Conservation (phyloP, 2,888 invertebrate species). For the Girardia tigrina region DNA sequence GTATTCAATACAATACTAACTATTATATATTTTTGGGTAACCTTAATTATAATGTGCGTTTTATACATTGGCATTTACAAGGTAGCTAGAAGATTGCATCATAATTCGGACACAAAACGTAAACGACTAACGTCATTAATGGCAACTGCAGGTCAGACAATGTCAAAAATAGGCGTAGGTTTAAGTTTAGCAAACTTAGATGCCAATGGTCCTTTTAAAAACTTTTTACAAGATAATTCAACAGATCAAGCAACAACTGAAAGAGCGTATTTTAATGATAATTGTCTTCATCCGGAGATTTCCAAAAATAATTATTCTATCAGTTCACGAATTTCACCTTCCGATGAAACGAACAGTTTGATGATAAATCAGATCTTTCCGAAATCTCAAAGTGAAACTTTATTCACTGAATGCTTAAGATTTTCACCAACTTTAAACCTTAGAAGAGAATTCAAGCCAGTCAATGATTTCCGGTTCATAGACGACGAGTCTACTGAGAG, state of each 20-base stretch:
- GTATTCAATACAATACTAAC: constrained; percentile 90
- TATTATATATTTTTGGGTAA: constrained; percentile 92
- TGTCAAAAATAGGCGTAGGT: constrained; percentile 40
- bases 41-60: constrained; percentile 78
- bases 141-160: constrained; percentile 41
- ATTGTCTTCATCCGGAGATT: background rate
- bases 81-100: constrained; percentile 89
- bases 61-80: constrained; percentile 92
- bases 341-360: background rate
- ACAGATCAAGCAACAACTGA: constrained; percentile 17
- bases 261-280: background rate
- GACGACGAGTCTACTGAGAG: background rate
- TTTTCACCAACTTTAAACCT: background rate
- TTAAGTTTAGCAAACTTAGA: constrained; percentile 29
- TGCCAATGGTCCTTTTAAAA: constrained; percentile 11
- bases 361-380: background rate
- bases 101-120: constrained; percentile 86
- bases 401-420: background rate
- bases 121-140: constrained; percentile 56
- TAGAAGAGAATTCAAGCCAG: background rate
- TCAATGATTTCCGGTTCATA: background rate
- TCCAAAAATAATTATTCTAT: background rate
- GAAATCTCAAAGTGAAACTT: background rate
- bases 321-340: background rate
- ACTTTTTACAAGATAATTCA: background rate